Evolutionary conservation across 2,888 invertebrate species (phyloP), one percentile per base, ranked within the genome.

Genomic region (Ptychoptera albimana): DNA sequence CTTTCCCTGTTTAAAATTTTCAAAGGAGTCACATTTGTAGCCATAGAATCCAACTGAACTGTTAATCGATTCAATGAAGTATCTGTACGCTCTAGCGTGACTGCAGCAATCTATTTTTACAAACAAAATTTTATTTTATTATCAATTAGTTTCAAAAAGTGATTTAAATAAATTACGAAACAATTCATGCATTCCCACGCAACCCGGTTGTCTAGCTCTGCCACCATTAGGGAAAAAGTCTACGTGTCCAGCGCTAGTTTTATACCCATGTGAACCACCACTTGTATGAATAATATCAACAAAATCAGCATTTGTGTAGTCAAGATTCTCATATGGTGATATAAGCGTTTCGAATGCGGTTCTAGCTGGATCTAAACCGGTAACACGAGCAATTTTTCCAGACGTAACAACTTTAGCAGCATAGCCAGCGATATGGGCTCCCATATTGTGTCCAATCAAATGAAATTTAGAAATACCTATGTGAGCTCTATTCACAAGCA

Each of bases 261-360:
- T 75, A 50, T 76, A 73, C 0, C 82, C 82, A 32, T 75, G 66
- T 37, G 74, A 64, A 0, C 82, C 82, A 1, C 72, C 75, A 52
- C 77, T 76, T 1, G 80, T 80, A 55, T 85, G 84, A 43, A 84
- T 78, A 1, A 82, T 72, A 56, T 84, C 83, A 30, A 79, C 84
- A 54, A 82, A 84, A 14, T 68, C 61, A 0, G 82, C 83, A 57
- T 84, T 82, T 2, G 66, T 70, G 29, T 63, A 61, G 50, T 79
- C 79, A 39, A 84, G 62, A 42, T 70, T 64, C 43, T 69, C 64
- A 40, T 65, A 66, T 39, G 53, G 56, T 14, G 50, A 45, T 4
- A 52, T 51, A 4, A 16, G 2, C 23, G 3, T 23, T 58, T 74
- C 73, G 55, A 78, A 80, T 6, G 72, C 64, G 0, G 79, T 79